A percentile compares a stretch with the other conserved stretches of the same genome.
Evolutionary conservation across 2,113 vertebrate genomes (phyloP).

Genomic region (Mola mola): DNA sequence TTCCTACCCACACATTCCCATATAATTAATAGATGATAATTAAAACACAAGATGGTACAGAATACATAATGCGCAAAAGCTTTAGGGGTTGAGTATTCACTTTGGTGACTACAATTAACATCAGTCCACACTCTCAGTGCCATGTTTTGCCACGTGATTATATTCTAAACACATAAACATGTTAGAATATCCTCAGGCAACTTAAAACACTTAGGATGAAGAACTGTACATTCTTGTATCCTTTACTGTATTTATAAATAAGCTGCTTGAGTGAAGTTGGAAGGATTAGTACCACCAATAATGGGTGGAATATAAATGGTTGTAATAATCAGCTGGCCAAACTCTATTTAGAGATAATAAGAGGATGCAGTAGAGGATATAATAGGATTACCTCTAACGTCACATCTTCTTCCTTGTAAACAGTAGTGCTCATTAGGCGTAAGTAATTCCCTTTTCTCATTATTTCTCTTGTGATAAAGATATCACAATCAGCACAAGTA

Average conservation of each 20-base stretch:
- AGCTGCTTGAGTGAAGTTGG: slow-evolving; percentile 10
- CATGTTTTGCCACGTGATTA: slow-evolving; percentile 30
- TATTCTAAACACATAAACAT: slow-evolving; percentile 9
- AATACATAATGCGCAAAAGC: slow-evolving; percentile 14
- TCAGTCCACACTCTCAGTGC: background rate
- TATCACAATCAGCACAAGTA: background rate
- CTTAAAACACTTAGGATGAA: background rate
- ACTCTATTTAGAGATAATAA: slow-evolving; percentile 55
- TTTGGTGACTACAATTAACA: slow-evolving; percentile 37
- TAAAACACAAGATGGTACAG: slow-evolving; percentile 18
- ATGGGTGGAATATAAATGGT: slow-evolving; percentile 36
- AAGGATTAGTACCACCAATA: slow-evolving; percentile 41
- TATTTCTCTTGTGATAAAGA: slow-evolving; percentile 23
- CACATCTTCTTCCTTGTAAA: slow-evolving; percentile 48
- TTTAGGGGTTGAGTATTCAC: slow-evolving; percentile 8
- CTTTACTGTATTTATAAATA: slow-evolving; percentile 2
- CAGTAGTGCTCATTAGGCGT: slow-evolving; percentile 27
- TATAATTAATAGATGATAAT: slow-evolving; percentile 27
- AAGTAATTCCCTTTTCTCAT: slow-evolving; percentile 12
- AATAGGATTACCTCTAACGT: slow-evolving; percentile 45
- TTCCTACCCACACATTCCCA: background rate
- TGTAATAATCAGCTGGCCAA: slow-evolving; percentile 53
- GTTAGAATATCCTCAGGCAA: slow-evolving; percentile 8
- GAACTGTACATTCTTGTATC: background rate
- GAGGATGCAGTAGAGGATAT: slow-evolving; percentile 31